Evolutionary conservation across 2,113 vertebrate genomes (phyloP).

Genomic region (Sinocyclocheilus anophthalmus): DNA sequence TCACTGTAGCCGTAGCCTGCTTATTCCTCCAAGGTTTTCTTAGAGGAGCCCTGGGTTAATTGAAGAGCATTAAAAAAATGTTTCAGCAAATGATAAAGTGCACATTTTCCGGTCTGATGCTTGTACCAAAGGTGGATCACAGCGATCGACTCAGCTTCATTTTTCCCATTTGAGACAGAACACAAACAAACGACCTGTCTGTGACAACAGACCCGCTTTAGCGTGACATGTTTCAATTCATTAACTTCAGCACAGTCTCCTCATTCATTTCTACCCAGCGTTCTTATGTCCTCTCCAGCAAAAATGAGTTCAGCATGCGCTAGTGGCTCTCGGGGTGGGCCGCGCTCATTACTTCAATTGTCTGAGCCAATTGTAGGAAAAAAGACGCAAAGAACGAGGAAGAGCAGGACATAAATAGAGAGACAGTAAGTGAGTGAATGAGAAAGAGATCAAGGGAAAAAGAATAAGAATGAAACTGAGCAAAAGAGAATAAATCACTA

Average conservation of each 20-base stretch:
- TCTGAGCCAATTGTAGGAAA: slow-evolving; percentile 28
- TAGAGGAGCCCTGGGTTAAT: background rate
- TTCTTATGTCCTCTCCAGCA: slow-evolving; percentile 27
- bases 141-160: slow-evolving; percentile 8
- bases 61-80: slow-evolving; percentile 7
- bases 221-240: slow-evolving; percentile 43
- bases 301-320: slow-evolving; percentile 37
- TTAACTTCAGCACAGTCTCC: slow-evolving; percentile 33
- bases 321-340: slow-evolving; percentile 33
- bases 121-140: slow-evolving; percentile 12
- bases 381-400: slow-evolving; percentile 16
- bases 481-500: slow-evolving; percentile 29
- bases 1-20: background rate
- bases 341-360: slow-evolving; percentile 42
- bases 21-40: background rate
- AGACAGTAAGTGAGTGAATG: slow-evolving; percentile 28
- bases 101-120: slow-evolving; percentile 34
- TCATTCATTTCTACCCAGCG: slow-evolving; percentile 27
- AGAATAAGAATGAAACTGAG: slow-evolving; percentile 16
- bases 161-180: slow-evolving; percentile 17
- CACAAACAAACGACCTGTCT: slow-evolving; percentile 41
- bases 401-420: slow-evolving; percentile 13
- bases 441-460: slow-evolving; percentile 26
- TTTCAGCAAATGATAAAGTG: background rate
- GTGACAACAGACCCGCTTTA: slow-evolving; percentile 35